These are phyloP conservation scores for Rhamnusium bicolor DNA, from an alignment of 2,888 invertebrate species.

Conservation along the genomic window DNA sequence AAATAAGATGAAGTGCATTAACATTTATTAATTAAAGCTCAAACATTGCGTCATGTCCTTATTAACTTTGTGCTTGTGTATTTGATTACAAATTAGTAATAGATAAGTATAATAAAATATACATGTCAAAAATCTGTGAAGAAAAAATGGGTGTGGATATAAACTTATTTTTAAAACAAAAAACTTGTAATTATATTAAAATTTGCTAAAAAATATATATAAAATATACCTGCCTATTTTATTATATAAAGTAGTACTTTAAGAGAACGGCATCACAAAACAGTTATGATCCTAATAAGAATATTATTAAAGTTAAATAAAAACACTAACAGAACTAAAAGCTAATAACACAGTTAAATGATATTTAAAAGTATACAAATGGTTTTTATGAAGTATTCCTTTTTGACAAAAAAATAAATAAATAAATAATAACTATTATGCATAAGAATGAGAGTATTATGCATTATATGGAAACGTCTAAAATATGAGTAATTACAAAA, in stretches of 20 bases:
- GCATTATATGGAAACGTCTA: not conserved
- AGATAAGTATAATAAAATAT: constrained; percentile 19
- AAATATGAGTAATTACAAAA: not conserved
- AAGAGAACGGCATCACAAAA: not conserved
- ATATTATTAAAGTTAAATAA: constrained; percentile 8
- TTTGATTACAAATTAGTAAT: constrained; percentile 17
- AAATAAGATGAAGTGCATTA: constrained; percentile 28
- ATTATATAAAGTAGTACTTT: not conserved
- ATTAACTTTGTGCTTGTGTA: constrained; percentile 34
- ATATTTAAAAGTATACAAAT: constrained; percentile 13
- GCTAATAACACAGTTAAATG: constrained; percentile 39
- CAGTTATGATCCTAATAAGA: not conserved
- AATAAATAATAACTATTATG: too few species aligned
- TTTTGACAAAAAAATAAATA: too few species aligned
- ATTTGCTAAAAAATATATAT: not conserved
- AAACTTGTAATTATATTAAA: not conserved
- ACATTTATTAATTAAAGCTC: constrained; percentile 52
- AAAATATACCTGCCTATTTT: not conserved
- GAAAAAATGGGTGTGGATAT: not conserved
- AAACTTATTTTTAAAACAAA: not conserved
- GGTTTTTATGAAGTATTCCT: not conserved
- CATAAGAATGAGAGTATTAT: too few species aligned
- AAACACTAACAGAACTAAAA: constrained; percentile 3
- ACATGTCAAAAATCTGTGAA: not conserved
- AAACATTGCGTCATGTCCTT: constrained; percentile 43